Evolutionary conservation across 2,888 invertebrate species (phyloP), one percentile per base, ranked within the genome.

Genomic region (Ochropleura leucogaster): DNA sequence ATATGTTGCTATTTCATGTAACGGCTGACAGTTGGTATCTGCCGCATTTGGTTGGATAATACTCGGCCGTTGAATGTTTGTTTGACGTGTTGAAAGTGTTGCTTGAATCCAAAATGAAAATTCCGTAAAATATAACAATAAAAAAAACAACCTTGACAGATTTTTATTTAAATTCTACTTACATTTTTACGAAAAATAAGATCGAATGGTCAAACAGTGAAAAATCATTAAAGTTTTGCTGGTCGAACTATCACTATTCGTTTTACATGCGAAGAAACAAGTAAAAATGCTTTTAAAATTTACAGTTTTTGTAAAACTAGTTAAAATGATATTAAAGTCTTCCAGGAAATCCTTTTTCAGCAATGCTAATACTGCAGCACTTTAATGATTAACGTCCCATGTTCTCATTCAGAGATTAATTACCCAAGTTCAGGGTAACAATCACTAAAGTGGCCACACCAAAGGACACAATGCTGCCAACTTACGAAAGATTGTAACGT

Each of bases 31-130:
- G 67, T 49, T 59, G 4, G 9, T 4, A 65, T 53, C 81, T 51
- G 79, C 87, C 84, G 10, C 80, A 89, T 81, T 90, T 87, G 14
- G 88, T 84, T 70, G 92, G 84, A 0, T 91, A 86, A 74, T 87
- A 89, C 30, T 77, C 71, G 77, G 76, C 82, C 85, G 82, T 84
- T 85, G 82, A 59, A 83, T 81, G 77, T 49, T 57, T 20, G 57
- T 79, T 84, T 87, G 85, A 85, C 82, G 66, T 83, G 68, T 40
- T 18, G 0, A n/a, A 0, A 77, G 68, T 75, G 82, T 80, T 82
- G 82, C 79, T 63, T 66, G 7, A 10, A 0, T 9, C 5, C 0
- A 4, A 59, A 72, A 42, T 20, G 0, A 20, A 62, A 68, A 30
- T 1, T 55, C 68, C 72, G 3, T n/a, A 20, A 53, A 60, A n/a